Base-by-base conservation (phyloP, 2,888 invertebrate species). In the Augiades crinisus region DNA sequence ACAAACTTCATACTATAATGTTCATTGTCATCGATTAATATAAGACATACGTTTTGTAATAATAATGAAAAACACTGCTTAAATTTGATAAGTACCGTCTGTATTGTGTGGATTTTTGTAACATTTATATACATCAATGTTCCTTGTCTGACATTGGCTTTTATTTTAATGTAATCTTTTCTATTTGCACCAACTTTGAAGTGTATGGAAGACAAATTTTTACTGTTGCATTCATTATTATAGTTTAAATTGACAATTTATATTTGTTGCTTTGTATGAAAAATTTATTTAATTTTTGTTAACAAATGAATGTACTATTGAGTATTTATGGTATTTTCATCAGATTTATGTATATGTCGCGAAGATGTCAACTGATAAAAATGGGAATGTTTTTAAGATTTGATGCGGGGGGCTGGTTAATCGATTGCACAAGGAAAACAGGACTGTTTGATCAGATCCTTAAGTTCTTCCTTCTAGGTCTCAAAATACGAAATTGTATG, bases 371-470 rank as follows among this genome's bases (percentile, higher is more conserved):
- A 31, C 31, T 40, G 30, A 13, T 31, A 31, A 16, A n/a, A 31
- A 41, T 27, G 17, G 5, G 34, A 14, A 34, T 30, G 21, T 43
- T 36, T 41, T 33, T 41, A 19, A 19, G 49, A 14, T 10, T 12
- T 13, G 36, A 37, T 33, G 24, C 1, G 24, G 16, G 19, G 21
- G 27, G n/a, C 14, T 17, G 14, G 19, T 17, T 16, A 8, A 19
- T 24, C 10, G 24, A 63, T 62, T 75, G 80, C 78, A 80, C 80
- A 78, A 78, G 70, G 55, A 62, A 64, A 62, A 60, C 56, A n/a
- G n/a, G n/a, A 60, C 62, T 63, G 61, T 50, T 19, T 13, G 22
- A 14, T 10, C 8, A 7, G 58, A 56, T 50, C 22, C 34, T 30
- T 49, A 44, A 44, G 46, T 46, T 47, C 45, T 46, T 38, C 44